phyloP scores from a whole-genome alignment of 2,113 vertebrate genomes.

The Acinonyx jubatus region DNA sequence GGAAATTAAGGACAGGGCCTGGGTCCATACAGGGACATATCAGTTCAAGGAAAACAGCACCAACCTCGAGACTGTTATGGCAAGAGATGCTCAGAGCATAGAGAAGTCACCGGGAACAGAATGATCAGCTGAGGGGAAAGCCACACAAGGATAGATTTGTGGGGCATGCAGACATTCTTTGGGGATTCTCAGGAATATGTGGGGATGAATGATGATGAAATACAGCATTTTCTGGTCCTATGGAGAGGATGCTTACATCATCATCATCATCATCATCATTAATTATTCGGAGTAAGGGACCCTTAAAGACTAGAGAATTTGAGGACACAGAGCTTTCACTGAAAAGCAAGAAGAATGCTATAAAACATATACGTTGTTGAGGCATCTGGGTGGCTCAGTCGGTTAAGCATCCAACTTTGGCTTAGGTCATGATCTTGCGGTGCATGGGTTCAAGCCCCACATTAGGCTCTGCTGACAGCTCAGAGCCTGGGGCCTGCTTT shows the following conservation, averaged over 20 bases:
- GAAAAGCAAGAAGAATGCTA: neutral
- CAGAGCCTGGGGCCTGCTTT: too few relatives aligned
- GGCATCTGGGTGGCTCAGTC: too few relatives aligned
- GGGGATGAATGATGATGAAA: neutral
- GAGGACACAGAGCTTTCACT: neutral
- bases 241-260: neutral
- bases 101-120: neutral
- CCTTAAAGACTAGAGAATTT: neutral
- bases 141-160: neutral
- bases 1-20: neutral
- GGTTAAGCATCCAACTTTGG: too few relatives aligned
- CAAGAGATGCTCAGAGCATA: neutral
- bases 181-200: neutral
- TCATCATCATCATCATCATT: neutral
- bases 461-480: too few relatives aligned
- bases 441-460: too few relatives aligned
- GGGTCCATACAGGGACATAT: neutral
- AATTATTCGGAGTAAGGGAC: neutral
- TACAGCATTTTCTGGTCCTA: neutral
- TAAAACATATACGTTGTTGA: neutral
- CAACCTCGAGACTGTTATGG: neutral
- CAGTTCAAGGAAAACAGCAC: neutral
- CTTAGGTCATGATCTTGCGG: too few relatives aligned
- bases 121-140: neutral
- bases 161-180: neutral